Percentiles rank a stretch among this genome's conserved stretches.
Conservation (phyloP, 2,888 invertebrate genomes). For the Protonemura montana region DNA sequence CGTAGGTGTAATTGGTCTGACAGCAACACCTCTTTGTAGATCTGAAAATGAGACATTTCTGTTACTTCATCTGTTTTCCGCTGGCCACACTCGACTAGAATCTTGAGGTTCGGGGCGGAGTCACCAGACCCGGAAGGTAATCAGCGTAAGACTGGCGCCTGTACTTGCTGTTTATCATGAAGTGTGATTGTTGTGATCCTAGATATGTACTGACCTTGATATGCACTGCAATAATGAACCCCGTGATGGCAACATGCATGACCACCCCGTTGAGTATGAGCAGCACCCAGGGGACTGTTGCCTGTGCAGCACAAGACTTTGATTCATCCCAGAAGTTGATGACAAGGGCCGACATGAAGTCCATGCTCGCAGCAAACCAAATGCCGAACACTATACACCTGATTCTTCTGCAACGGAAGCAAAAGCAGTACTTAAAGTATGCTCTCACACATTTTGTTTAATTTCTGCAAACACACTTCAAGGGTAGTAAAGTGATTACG, state of each 20-base stretch:
- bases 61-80: too few relatives aligned
- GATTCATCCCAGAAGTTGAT: constrained; percentile 37
- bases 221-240: constrained; percentile 40
- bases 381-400: neutral
- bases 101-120: too few relatives aligned
- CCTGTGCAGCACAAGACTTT: constrained; percentile 26
- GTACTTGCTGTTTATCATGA: too few relatives aligned
- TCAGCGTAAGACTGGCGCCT: too few relatives aligned
- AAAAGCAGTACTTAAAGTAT: too few relatives aligned
- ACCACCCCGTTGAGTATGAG: constrained; percentile 29
- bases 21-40: neutral
- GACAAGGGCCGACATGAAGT: constrained; percentile 13
- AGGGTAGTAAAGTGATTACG: too few relatives aligned
- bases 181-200: too few relatives aligned
- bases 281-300: constrained; percentile 23
- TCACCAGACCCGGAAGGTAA: too few relatives aligned
- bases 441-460: too few relatives aligned
- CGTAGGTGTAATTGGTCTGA: constrained; percentile 7
- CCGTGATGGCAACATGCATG: constrained; percentile 35
- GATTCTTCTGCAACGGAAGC: constrained; percentile 15
- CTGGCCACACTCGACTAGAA: too few relatives aligned
- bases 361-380: constrained; percentile 38
- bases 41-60: neutral
- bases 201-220: neutral
- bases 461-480: too few relatives aligned